These are phyloP conservation scores for Thymelicus sylvestris DNA, from an alignment of 2,888 invertebrate species.

Conservation along the genomic window DNA sequence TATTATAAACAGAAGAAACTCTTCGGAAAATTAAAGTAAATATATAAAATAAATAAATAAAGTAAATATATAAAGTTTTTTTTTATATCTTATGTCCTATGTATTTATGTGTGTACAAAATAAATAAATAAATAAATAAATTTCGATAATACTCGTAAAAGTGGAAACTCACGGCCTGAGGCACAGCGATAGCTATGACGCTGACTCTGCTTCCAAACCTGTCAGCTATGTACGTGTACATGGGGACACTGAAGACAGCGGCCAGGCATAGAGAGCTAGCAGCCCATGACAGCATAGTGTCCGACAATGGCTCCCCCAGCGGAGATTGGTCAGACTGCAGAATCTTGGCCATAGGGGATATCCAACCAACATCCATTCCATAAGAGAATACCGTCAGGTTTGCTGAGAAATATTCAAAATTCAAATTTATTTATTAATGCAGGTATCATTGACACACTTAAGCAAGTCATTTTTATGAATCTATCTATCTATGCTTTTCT, in stretches of 20 bases:
- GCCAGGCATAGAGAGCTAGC: slow-evolving; percentile 69
- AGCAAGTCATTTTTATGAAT: no score
- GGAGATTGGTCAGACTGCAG: slow-evolving; percentile 59
- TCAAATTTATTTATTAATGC: no score
- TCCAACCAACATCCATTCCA: slow-evolving; percentile 69
- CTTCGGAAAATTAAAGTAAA: slow-evolving; percentile 39
- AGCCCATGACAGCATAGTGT: slow-evolving; percentile 70
- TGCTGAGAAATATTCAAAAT: slow-evolving; percentile 51
- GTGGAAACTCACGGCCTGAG: slow-evolving; percentile 62
- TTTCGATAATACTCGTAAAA: background rate
- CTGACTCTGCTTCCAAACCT: slow-evolving; percentile 70
- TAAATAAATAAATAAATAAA: no score
- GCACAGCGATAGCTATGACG: slow-evolving; percentile 70
- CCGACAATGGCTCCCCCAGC: slow-evolving; percentile 61
- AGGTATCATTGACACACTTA: no score
- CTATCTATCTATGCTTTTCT: no score
- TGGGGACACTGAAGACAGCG: slow-evolving; percentile 58
- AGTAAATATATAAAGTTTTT: no score
- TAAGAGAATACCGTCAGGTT: slow-evolving; percentile 61
- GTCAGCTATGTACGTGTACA: slow-evolving; percentile 73
- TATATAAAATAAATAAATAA: no score
- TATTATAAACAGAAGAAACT: no score
- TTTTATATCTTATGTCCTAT: no score
- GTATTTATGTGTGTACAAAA: no score
- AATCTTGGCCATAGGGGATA: slow-evolving; percentile 63